Conservation (phyloP, 2,797 vertebrate species). For the Xenentodon cancila region DNA sequence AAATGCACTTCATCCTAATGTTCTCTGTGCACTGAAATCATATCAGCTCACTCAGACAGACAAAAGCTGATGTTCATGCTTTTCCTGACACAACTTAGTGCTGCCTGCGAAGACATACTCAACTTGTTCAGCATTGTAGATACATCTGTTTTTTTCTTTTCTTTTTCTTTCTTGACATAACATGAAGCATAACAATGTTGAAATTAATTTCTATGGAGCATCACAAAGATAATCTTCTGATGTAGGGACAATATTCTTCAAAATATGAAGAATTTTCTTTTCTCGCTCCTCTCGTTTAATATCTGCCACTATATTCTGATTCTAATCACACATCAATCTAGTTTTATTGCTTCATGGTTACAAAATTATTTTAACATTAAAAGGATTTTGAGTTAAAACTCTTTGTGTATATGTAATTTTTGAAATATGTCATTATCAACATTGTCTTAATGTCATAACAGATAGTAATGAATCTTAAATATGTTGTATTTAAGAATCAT, state of each 20-base stretch:
- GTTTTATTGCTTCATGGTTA: no score
- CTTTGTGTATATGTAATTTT: no score
- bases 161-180: not conserved
- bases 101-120: slow-evolving; percentile 34
- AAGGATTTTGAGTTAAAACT: no score
- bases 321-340: not conserved
- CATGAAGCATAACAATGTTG: not conserved
- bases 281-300: no score
- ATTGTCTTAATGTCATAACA: no score
- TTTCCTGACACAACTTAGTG: slow-evolving; percentile 66
- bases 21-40: slow-evolving; percentile 78
- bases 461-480: no score
- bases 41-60: slow-evolving; percentile 73
- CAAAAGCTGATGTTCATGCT: slow-evolving; percentile 77
- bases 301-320: not conserved
- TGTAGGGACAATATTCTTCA: not conserved
- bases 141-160: not conserved
- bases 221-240: slow-evolving; percentile 8
- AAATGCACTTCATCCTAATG: slow-evolving; percentile 75
- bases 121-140: slow-evolving; percentile 11
- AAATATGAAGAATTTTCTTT: no score
- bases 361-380: no score
- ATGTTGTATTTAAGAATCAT: no score
- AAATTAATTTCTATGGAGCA: slow-evolving; percentile 3
- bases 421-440: no score